Conservation (phyloP, 2,888 invertebrate species). For the Lordiphosa fenestrarum region DNA sequence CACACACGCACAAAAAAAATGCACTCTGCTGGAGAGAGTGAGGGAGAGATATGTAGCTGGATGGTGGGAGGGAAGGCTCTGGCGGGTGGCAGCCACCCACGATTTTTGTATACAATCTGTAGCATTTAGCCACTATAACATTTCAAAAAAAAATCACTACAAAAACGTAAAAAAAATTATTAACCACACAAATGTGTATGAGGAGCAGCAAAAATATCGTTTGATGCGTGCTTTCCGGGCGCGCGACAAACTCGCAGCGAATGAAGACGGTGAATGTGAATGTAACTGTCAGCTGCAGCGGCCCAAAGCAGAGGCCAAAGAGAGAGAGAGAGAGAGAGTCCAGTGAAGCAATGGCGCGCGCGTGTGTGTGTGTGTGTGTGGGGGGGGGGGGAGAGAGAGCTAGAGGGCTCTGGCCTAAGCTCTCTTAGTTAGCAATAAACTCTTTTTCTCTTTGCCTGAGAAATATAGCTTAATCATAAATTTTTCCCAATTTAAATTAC, state of each 20-base stretch:
- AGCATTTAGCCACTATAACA: conserved; percentile 1
- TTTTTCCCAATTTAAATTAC: too few relatives aligned
- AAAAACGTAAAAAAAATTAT: conserved; percentile 16
- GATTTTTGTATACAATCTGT: not conserved
- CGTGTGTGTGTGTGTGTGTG: not conserved
- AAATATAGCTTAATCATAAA: too few relatives aligned
- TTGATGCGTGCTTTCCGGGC: conserved; percentile 46
- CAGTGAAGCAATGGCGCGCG: conserved; percentile 3
- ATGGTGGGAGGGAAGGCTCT: not conserved
- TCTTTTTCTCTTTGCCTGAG: too few relatives aligned
- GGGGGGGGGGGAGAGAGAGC: not conserved
- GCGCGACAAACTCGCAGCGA: conserved; percentile 59
- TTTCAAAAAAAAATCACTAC: conserved; percentile 3
- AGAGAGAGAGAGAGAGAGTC: not conserved
- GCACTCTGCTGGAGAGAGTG: not conserved
- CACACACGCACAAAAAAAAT: not conserved
- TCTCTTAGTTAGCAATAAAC: too few relatives aligned
- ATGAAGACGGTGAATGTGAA: conserved; percentile 35
- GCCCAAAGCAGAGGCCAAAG: conserved; percentile 9
- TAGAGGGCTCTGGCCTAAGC: too few relatives aligned
- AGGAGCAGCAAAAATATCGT: conserved; percentile 18
- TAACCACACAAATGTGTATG: not conserved
- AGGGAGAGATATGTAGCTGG: too few relatives aligned
- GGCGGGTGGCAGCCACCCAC: too few relatives aligned
- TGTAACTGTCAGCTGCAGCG: conserved; percentile 13